Evolutionary conservation across 2,888 invertebrate species (phyloP).

Genomic region (Xylota segnis): DNA sequence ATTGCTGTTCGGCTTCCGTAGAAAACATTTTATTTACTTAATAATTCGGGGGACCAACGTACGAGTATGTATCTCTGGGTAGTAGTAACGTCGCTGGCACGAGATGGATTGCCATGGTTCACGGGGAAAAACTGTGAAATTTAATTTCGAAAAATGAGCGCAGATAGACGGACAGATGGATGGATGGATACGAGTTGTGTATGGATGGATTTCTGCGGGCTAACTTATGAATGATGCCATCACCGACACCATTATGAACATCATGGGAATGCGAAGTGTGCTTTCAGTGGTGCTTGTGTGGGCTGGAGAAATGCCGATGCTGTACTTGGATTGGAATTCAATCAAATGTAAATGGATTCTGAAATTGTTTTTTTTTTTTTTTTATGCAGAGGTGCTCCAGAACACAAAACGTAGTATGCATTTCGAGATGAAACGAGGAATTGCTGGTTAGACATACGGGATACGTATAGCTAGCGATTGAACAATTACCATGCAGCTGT

Average conservation of each 20-base stretch:
- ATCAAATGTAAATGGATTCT: neutral
- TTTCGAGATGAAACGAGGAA: too few relatives aligned
- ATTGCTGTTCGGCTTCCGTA: constrained; percentile 18
- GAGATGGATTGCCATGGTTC: constrained; percentile 7
- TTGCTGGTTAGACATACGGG: too few relatives aligned
- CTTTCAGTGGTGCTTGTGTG: constrained; percentile 4
- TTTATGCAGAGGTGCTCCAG: neutral
- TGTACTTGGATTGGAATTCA: constrained; percentile 26
- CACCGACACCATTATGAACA: constrained; percentile 28
- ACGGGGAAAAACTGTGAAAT: constrained; percentile 27
- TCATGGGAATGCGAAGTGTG: constrained; percentile 34
- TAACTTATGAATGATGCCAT: constrained; percentile 52
- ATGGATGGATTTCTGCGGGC: constrained; percentile 38
- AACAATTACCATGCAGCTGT: too few relatives aligned
- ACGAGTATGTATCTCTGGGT: constrained; percentile 15
- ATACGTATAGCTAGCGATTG: too few relatives aligned
- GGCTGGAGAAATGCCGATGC: neutral
- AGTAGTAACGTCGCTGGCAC: neutral
- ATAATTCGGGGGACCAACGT: constrained; percentile 41
- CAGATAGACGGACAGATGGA: constrained; percentile 18
- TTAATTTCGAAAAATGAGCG: constrained; percentile 44
- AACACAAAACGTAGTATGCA: too few relatives aligned
- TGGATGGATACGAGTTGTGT: constrained; percentile 4
- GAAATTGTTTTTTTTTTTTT: neutral
- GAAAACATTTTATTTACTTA: constrained; percentile 60